Evolutionary conservation across 2,797 vertebrate genomes (phyloP), one percentile per base, ranked within the genome.

Genomic region (Ptychobarbus kaznakovi): DNA sequence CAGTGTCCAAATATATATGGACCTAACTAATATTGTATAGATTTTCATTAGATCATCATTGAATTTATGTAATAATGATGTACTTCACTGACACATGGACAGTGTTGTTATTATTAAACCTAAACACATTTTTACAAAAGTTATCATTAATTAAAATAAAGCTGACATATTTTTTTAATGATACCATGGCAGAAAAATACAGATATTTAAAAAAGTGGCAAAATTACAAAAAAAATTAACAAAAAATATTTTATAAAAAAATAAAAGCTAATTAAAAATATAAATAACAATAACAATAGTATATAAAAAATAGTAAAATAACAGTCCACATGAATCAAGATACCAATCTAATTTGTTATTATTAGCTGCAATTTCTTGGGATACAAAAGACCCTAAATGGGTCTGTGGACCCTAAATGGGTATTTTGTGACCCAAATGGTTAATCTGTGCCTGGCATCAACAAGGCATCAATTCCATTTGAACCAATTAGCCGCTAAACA

Each of bases 401-500:
- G n/a, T 32, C 22, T 22, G 38, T 42, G 9, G 53, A 28, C 5
- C 10, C 25, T 49, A 66, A 65, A 80, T 49, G 78, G 25, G 18
- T 80, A 80, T 80, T 65, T 63, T 72, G 18, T 80, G 40, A 9
- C 58, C 8, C 16, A 83, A 77, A 80, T 69, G 51, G 86, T 70
- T 73, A 79, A 35, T 72, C 13, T 94, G 92, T 91, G 89, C 86
- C 83, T 87, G 89, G 80, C 90, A 90, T 92, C 93, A 92, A n/a
- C 90, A 87, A 83, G 89, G 89, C 91, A 80, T 89, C 6, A 38
- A 87, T 88, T 86, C 88, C 87, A 92, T 93, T 82, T 75, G 73
- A 88, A 82, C 69, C 84, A 88, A 81, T 77, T 79, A 82, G 79
- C 73, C 69, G 38, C 81, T 65, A 81, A 83, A 81, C 61, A 86